These are phyloP conservation scores for Leucania comma DNA, from an alignment of 2,888 invertebrate species.

Conservation along the genomic window DNA sequence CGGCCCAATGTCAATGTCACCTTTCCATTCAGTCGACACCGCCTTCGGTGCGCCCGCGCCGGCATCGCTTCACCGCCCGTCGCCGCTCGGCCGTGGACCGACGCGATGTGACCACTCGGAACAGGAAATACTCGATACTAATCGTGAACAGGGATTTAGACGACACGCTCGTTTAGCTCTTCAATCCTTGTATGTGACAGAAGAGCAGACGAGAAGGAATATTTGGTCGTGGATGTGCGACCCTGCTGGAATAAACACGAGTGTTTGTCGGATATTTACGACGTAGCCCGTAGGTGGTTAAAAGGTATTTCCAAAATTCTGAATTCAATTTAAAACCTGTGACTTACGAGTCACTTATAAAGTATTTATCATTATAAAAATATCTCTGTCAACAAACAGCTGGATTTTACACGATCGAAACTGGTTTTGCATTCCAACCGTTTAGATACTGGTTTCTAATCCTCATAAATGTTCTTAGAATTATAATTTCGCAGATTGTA, in stretches of 20 bases:
- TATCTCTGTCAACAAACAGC: conserved; percentile 20
- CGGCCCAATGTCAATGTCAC: conserved; percentile 87
- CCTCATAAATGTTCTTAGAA: conserved; percentile 48
- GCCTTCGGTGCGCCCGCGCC: conserved; percentile 42
- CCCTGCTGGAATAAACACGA: too few relatives aligned
- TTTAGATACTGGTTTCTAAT: conserved; percentile 40
- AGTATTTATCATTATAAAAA: conserved; percentile 13
- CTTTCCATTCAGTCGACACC: conserved; percentile 74
- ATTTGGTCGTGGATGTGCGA: too few relatives aligned
- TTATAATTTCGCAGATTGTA: conserved; percentile 40
- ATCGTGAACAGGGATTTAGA: conserved; percentile 22
- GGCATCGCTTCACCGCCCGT: conserved; percentile 12
- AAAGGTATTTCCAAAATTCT: neutral
- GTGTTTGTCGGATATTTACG: too few relatives aligned
- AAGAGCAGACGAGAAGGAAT: too few relatives aligned
- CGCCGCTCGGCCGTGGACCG: conserved; percentile 15
- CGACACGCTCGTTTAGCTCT: too few relatives aligned
- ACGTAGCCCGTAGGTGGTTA: too few relatives aligned
- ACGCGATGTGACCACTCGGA: conserved; percentile 19
- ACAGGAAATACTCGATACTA: conserved; percentile 49
- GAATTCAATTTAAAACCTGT: neutral
- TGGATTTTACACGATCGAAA: conserved; percentile 32
- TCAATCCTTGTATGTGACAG: too few relatives aligned
- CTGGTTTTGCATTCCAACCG: conserved; percentile 52
- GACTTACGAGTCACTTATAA: neutral